These are phyloP conservation scores for Oryzias woworae DNA, from an alignment of 2,113 vertebrate species.

Conservation along the genomic window DNA sequence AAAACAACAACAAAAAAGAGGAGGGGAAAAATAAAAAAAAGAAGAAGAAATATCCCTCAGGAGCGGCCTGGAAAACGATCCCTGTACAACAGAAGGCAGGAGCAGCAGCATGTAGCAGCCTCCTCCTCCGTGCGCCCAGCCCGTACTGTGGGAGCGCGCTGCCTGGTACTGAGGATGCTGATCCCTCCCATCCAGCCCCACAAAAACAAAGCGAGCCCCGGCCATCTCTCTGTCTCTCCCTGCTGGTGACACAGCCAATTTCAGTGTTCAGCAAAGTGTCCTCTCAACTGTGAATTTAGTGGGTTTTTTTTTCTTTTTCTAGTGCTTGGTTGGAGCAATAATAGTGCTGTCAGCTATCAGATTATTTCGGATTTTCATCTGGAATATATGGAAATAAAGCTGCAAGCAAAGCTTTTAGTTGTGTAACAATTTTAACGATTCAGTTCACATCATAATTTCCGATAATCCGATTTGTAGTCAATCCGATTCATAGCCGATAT, in stretches of 20 bases:
- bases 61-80: conserved; percentile 46
- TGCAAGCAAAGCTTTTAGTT: too few relatives aligned
- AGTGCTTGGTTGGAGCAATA: too few relatives aligned
- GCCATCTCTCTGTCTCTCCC: conserved; percentile 76
- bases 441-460: too few relatives aligned
- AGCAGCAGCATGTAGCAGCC: conserved; percentile 64
- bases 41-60: conserved; percentile 55
- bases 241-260: conserved; percentile 67
- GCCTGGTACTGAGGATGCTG: conserved; percentile 77
- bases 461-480: too few relatives aligned
- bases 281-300: neutral
- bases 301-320: neutral
- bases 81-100: conserved; percentile 62
- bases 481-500: too few relatives aligned
- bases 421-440: too few relatives aligned
- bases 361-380: too few relatives aligned
- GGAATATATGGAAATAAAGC: too few relatives aligned
- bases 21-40: neutral
- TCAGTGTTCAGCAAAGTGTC: conserved; percentile 27
- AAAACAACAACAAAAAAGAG: conserved; percentile 3
- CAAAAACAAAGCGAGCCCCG: conserved; percentile 45
- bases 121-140: conserved; percentile 55
- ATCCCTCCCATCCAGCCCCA: conserved; percentile 66
- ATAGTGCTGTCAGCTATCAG: too few relatives aligned
- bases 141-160: conserved; percentile 51